Conservation (phyloP, 2,113 vertebrate species). For the Trochalopteron elliotii region DNA sequence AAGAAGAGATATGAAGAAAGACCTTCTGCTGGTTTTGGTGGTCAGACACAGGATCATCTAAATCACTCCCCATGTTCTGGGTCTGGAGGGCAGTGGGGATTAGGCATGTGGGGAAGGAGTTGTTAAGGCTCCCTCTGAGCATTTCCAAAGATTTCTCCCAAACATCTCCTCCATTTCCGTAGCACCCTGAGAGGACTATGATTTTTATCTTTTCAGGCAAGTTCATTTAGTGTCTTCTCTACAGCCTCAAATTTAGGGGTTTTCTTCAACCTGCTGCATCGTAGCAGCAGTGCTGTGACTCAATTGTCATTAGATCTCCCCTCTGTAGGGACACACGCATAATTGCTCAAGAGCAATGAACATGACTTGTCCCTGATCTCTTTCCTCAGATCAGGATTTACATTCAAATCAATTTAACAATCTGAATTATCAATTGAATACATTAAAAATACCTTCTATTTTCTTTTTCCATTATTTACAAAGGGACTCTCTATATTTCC, state of each 20-base stretch:
- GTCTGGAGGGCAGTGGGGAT: not conserved
- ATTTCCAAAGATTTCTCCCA: not conserved
- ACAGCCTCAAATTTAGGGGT: not conserved
- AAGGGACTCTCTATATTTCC: not conserved
- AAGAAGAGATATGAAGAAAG: not conserved
- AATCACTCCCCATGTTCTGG: not conserved
- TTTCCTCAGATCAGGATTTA: not conserved
- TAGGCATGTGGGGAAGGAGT: not conserved
- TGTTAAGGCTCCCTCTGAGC: not conserved
- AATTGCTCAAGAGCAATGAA: rapidly evolving
- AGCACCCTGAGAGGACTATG: not conserved
- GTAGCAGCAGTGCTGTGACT: not conserved
- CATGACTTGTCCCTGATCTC: not conserved
- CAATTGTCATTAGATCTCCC: not conserved
- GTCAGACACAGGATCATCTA: not conserved
- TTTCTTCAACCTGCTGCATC: not conserved
- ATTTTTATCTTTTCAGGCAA: not conserved
- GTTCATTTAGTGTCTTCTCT: not conserved
- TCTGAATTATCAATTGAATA: not conserved
- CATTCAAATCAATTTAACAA: not conserved
- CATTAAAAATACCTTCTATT: not conserved
- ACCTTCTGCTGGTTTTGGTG: not conserved
- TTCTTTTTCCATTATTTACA: not conserved
- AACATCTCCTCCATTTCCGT: not conserved
- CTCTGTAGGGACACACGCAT: not conserved